Evolutionary conservation across 2,113 vertebrate genomes (phyloP), one percentile per base, ranked within the genome.

Genomic region (Xiphorhynchus elegans): DNA sequence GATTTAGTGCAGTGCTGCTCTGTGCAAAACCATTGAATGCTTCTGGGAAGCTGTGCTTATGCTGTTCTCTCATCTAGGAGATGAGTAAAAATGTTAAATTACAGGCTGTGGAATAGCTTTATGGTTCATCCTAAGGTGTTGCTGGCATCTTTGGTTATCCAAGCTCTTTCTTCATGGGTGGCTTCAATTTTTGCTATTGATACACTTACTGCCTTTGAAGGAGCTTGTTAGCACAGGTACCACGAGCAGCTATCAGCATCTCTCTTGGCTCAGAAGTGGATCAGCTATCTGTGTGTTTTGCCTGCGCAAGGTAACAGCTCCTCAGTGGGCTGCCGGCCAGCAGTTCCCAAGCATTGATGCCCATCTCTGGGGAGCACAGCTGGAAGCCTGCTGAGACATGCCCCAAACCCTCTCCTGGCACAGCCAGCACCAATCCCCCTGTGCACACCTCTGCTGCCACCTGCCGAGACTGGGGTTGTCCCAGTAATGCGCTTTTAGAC

Each of bases 241-340:
- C 46, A 92, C 6, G 44, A 60, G 33, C 75, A 80, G 10, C 55
- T 37, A 1, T 50, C 23, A 50, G 67, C 26, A 39, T 39, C 31
- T 76, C 31, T 80, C 66, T 19, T 84, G 75, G 58, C 52, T 21
- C 67, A 60, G 46, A 73, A 59, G 50, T 5, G 24, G n/a, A 37
- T 80, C 53, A 74, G 50, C 16, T 76, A 9, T 18, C 44, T 73
- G 29, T 23, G 21, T 56, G 50, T 13, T 74, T 52, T 39, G 35
- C 33, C 60, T 3, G 4, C 37, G 55, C 39, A 39, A 31, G 72
- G 5, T 7, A 83, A 46, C 40, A 86, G 18, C 16, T 23, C 44
- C 44, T 39, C 40, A 53, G 55, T 0, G 0, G 74, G 46, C 67
- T 79, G 37, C 0, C 0, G 23, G n/a, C n/a, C 74, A 35, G 67